Percentiles rank a stretch among this genome's conserved stretches.
Evolutionary conservation across 35 echinoderm and acorn worm species (phyloP).

Genomic region (Lytechinus variegatus): DNA sequence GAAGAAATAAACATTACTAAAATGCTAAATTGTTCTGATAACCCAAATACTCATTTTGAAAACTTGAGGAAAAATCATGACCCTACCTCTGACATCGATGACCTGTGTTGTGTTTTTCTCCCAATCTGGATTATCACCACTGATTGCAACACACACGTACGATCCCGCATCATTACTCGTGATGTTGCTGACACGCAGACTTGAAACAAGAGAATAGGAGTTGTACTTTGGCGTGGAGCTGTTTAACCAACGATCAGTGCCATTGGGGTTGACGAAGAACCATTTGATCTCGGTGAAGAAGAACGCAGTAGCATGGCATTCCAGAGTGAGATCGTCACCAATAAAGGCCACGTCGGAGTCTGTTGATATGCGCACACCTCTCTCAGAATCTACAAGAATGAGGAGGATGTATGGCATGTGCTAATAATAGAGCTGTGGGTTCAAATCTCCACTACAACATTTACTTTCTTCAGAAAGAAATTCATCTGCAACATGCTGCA

Average conservation of each 20-base stretch:
- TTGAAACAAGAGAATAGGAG: background rate
- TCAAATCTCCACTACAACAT: too few relatives aligned
- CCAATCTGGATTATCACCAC: background rate
- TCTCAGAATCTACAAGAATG: background rate
- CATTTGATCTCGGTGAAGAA: constrained; percentile 10
- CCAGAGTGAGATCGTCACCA: background rate
- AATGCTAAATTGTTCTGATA: too few relatives aligned
- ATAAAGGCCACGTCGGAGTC: background rate
- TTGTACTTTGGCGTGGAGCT: background rate
- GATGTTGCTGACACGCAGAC: background rate
- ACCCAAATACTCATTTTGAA: background rate
- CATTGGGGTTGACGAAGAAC: background rate
- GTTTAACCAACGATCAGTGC: background rate
- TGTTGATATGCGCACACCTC: background rate
- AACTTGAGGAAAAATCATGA: background rate
- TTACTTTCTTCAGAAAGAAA: too few relatives aligned
- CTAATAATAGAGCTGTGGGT: too few relatives aligned
- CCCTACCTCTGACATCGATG: background rate
- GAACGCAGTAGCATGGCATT: background rate
- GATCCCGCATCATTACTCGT: background rate
- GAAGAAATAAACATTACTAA: too few relatives aligned
- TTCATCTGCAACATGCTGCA: too few relatives aligned
- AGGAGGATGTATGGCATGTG: background rate
- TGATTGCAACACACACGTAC: background rate
- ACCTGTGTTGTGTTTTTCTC: background rate